Base-by-base conservation (phyloP, 1,140 invertebrate genomes). In the Lysiphlebus fabarum region DNA sequence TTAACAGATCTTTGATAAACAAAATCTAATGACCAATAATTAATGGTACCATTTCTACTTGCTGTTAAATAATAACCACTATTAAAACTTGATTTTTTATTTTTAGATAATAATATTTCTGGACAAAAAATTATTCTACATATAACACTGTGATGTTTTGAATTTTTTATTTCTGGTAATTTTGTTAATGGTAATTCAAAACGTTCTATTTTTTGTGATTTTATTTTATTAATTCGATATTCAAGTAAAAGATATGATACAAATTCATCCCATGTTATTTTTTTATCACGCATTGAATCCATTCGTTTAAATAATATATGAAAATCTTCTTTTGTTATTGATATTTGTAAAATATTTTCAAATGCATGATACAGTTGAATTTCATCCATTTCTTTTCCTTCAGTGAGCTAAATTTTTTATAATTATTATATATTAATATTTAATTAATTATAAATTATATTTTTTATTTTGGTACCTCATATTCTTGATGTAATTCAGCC, bases 11-110 rank as follows among this genome's bases (percentile, higher is more conserved):
- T 74, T 64, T 86, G 75, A 7, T 83, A 75, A 37, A 81, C 73
- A 70, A 89, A 82, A 67, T 87, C 83, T 12, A 87, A 67, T 0
- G 84, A 82, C 87, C 87, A 90, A 70, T 85, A 87, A 72, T 87
- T 86, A 62, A 89, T 81, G 58, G 79, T 75, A n/a, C 87, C 87
- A 63, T 89, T 86, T 61, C 81, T 81, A 59, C 86, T 87, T 1
- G 82, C 82, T 0, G 87, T 88, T 54, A 89, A 71, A 67, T 87
- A 88, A 64, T 76, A 82, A 9, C 87, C 87, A 60, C 83, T 82
- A 43, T 81, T 76, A 57, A 82, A 81, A 62, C 78, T 79, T 12
- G 71, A 78, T 26, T 65, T 78, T 60, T 82, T 74, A 62, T 85
- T 78, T 42, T 41, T n/a, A 70, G 81, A 81, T 67, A 81, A 74